These are phyloP conservation scores for Netelia melanura DNA, from an alignment of 2,888 invertebrate species.

Conservation along the genomic window DNA sequence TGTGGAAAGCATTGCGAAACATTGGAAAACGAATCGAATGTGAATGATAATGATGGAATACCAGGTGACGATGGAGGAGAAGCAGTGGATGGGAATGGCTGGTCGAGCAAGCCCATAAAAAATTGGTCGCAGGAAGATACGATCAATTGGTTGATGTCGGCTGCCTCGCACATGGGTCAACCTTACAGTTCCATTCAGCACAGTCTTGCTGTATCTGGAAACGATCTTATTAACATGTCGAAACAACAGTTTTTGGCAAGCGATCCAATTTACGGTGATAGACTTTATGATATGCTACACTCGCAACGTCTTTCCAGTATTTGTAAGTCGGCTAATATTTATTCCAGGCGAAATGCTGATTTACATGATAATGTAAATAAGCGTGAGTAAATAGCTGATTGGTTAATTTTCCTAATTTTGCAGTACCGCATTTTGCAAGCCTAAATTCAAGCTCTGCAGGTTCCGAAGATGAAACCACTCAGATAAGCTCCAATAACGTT, in stretches of 20 bases:
- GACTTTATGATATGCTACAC: constrained; percentile 79
- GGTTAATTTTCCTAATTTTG: constrained; percentile 31
- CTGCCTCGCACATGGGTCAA: constrained; percentile 79
- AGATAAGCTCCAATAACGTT: constrained; percentile 72
- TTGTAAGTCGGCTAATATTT: constrained; percentile 72
- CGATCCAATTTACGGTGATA: constrained; percentile 80
- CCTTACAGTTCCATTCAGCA: constrained; percentile 79
- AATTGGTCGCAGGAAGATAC: constrained; percentile 87
- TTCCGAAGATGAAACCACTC: constrained; percentile 74
- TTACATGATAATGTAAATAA: neutral
- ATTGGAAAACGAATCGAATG: neutral
- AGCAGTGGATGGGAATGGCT: constrained; percentile 82
- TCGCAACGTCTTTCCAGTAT: constrained; percentile 76
- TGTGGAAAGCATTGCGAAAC: neutral
- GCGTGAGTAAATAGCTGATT: neutral
- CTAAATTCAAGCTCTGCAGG: constrained; percentile 61
- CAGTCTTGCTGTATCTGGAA: constrained; percentile 79
- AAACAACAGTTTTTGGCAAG: constrained; percentile 78
- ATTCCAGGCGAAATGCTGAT: neutral
- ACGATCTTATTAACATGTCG: constrained; percentile 76
- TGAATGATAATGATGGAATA: constrained; percentile 5
- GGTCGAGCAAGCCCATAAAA: constrained; percentile 86
- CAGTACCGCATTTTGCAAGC: constrained; percentile 72
- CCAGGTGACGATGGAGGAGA: constrained; percentile 77
- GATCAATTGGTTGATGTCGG: constrained; percentile 85